Conservation (phyloP, 2,797 vertebrate species). For the Pogoniulus pusillus region DNA sequence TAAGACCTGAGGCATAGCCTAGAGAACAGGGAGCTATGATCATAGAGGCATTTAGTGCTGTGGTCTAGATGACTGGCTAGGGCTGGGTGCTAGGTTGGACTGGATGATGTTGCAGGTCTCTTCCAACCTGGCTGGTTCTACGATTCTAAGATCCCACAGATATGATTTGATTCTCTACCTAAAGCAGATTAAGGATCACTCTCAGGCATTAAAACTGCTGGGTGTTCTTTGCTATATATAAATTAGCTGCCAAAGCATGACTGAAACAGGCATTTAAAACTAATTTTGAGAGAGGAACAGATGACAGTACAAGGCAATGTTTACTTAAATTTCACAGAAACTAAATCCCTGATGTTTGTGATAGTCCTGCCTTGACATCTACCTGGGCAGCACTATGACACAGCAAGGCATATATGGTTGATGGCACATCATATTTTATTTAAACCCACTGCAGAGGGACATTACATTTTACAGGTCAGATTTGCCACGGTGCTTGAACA, state of each 20-base stretch:
- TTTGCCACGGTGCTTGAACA: not conserved
- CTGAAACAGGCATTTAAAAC: not conserved
- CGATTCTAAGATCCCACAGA: not conserved
- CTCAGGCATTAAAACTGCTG: not conserved
- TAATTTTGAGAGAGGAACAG: not conserved
- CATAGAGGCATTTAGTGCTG: no score
- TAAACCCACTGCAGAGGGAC: slow-evolving; percentile 9
- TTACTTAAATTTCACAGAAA: slow-evolving; percentile 2
- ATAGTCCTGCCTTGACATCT: not conserved
- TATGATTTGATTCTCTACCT: not conserved
- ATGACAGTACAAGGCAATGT: not conserved
- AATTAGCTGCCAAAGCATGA: not conserved
- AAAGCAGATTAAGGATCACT: not conserved
- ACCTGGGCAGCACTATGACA: not conserved
- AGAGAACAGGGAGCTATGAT: not conserved
- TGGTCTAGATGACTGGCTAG: no score
- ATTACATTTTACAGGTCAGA: slow-evolving; percentile 5
- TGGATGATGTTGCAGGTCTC: no score
- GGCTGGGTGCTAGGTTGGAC: no score
- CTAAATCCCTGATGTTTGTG: not conserved
- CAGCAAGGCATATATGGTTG: not conserved
- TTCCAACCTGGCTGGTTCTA: no score
- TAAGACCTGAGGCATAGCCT: not conserved
- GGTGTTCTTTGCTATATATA: not conserved
- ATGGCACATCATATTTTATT: slow-evolving; percentile 16